Evolutionary conservation across 2,888 invertebrate species (phyloP).

Genomic region (Pardosa pseudoannulata): DNA sequence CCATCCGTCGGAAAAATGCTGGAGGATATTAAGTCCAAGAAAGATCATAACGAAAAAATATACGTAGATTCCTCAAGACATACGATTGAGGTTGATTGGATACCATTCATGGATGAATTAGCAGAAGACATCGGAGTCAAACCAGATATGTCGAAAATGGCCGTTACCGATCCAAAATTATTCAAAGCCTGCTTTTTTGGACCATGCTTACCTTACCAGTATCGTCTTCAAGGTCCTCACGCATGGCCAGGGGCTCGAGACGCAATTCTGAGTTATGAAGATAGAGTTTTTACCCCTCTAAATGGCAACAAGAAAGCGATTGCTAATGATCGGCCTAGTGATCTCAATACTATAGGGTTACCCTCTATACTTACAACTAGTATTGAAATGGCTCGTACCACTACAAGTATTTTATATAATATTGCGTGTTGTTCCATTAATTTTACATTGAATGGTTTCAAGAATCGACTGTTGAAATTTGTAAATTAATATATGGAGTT

Average conservation of each 20-base stretch:
- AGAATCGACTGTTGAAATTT: no score
- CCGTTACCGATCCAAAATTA: conserved; percentile 75
- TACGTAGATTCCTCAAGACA: conserved; percentile 84
- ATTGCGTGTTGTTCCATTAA: no score
- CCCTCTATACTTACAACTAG: no score
- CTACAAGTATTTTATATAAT: no score
- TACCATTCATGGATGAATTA: conserved; percentile 78
- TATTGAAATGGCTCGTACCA: no score
- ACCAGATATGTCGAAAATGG: conserved; percentile 77
- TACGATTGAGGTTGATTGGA: conserved; percentile 66
- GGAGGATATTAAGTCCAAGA: conserved; percentile 81
- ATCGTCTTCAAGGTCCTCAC: conserved; percentile 77
- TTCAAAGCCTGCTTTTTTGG: conserved; percentile 76
- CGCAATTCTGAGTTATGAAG: conserved; percentile 76
- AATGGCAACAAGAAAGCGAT: no score
- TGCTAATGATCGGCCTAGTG: no score
- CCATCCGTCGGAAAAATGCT: conserved; percentile 83
- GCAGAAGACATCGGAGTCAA: conserved; percentile 77
- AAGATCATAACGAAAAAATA: conserved; percentile 83
- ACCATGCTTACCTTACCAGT: conserved; percentile 77
- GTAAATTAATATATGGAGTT: no score
- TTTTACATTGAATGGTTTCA: no score
- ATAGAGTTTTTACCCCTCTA: conserved; percentile 65
- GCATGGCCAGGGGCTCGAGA: conserved; percentile 78
- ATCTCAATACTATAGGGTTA: no score